Evolutionary conservation across 2,888 invertebrate species (phyloP).

Genomic region (Drosophila meridionalis): DNA sequence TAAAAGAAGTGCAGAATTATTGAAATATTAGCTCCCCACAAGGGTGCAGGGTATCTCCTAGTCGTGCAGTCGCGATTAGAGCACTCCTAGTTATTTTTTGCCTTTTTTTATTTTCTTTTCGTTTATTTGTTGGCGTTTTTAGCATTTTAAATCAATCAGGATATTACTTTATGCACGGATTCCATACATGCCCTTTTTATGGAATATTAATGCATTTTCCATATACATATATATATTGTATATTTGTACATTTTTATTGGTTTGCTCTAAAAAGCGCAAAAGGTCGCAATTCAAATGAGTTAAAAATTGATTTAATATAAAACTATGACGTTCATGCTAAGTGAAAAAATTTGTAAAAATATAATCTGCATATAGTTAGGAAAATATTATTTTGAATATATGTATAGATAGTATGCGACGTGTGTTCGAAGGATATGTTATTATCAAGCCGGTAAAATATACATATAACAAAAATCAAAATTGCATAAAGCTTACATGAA

Average conservation of each 20-base stretch:
- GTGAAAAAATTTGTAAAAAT: neutral
- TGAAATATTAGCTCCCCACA: no score
- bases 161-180: conserved; percentile 14
- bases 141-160: conserved; percentile 18
- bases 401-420: no score
- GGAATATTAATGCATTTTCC: neutral
- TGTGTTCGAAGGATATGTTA: no score
- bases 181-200: neutral
- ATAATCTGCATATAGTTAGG: neutral
- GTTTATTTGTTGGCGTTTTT: conserved; percentile 4
- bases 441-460: no score
- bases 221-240: neutral
- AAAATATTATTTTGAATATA: neutral
- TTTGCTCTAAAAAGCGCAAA: neutral
- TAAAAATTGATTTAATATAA: neutral
- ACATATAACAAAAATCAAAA: no score
- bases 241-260: neutral
- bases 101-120: neutral
- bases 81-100: no score
- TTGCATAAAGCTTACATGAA: no score
- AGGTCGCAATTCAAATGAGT: neutral
- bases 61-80: no score
- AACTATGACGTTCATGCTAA: neutral
- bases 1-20: no score
- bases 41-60: no score